Evolutionary conservation across 1,140 invertebrate species (phyloP), one percentile per base, ranked within the genome.

Genomic region (Capitella teleta): DNA sequence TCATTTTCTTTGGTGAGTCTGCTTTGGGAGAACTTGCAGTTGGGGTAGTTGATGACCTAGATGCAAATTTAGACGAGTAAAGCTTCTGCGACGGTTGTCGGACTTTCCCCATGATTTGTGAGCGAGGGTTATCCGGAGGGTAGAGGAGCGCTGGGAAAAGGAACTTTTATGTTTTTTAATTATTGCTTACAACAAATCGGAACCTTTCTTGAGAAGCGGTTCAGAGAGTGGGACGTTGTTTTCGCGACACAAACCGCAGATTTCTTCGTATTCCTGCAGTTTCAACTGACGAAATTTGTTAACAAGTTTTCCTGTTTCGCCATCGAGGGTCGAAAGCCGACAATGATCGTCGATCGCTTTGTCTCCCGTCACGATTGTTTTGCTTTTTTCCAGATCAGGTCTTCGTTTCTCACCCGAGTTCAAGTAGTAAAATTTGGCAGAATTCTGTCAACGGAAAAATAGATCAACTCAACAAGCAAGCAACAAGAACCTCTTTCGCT

Each of bases 301-400:
- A 8, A 67, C 47, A 51, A 61, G 58, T 12, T 52, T 53, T 10
- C 52, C 64, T 2, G 51, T 43, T 21, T 66, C 62, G 16, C 60
- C 61, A 18, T 51, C 57, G 37, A 70, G 42, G 3, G 61, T 68
- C 6, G 66, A 69, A 23, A 53, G 56, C 49, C 55, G 55, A 25
- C 55, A 62, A 52, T 70, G 68, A 42, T 67, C 56, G 50, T 70
- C 68, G 23, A 70, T 62, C 6, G 56, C 59, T 38, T 59, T 61
- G 32, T 63, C 57, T 10, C 66, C 66, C 5, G 65, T 61, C 32
- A 61, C 61, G 6, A 70, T 66, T 23, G 63, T 36, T 63, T 58
- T 14, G 50, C 26, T 28, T 51, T 36, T 43, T 23, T 43, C 41
- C 2, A 8, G 18, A 16, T 19, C 14, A 19, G 16, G 16, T 24